These are phyloP conservation scores for Lepus timidus DNA, from an alignment of 2,113 vertebrate genomes.

Conservation along the genomic window DNA sequence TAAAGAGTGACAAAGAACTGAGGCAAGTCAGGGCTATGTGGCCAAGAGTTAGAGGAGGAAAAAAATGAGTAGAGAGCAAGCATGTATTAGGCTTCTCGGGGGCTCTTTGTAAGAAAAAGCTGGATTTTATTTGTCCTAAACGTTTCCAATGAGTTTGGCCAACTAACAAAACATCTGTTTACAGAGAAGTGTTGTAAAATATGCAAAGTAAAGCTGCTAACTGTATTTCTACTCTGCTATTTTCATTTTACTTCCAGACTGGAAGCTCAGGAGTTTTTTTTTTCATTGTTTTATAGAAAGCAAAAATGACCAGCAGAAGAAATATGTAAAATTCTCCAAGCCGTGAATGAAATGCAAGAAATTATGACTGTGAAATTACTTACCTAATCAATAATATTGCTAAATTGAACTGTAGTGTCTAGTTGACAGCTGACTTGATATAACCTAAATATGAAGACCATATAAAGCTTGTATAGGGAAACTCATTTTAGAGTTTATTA, in stretches of 20 bases:
- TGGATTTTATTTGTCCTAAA: slow-evolving; percentile 35
- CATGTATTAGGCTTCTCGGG: neutral
- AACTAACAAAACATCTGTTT: slow-evolving; percentile 64
- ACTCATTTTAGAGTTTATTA: slow-evolving; percentile 65
- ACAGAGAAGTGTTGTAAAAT: slow-evolving; percentile 29
- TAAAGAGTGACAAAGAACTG: neutral
- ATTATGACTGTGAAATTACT: neutral
- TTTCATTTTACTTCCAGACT: slow-evolving; percentile 38
- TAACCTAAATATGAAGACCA: slow-evolving; percentile 38
- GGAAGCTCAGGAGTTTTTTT: neutral
- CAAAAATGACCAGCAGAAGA: neutral
- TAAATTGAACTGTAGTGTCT: neutral
- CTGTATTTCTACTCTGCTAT: neutral
- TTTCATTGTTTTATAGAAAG: neutral
- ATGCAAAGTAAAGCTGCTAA: neutral
- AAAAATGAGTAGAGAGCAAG: neutral
- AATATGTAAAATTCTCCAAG: neutral
- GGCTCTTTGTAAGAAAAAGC: neutral
- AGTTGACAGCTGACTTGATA: neutral
- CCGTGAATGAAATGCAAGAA: slow-evolving; percentile 19
- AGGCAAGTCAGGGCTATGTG: neutral
- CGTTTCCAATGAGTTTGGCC: neutral
- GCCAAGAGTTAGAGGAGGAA: neutral
- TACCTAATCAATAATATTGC: neutral
- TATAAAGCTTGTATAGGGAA: slow-evolving; percentile 16